Conservation (phyloP, 2,113 vertebrate species). For the Zosterops hypoxanthus region DNA sequence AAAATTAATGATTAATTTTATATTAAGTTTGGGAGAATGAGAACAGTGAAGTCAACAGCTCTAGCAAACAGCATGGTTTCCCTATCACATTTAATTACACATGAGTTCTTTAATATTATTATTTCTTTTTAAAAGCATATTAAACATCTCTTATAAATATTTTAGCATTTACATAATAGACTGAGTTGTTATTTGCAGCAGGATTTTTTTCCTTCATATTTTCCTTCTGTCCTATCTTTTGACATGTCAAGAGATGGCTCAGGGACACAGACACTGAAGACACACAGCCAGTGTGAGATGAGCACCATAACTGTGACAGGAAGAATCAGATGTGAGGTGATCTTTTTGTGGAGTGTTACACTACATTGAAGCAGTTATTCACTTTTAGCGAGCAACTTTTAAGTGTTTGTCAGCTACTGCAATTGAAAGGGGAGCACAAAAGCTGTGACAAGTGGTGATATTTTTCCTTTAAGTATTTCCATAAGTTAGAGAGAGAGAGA, state of each 20-base stretch:
- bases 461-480: conserved; percentile 8
- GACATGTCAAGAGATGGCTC: conserved; percentile 11
- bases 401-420: conserved; percentile 26
- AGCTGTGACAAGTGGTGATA: conserved; percentile 32
- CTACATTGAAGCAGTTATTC: conserved; percentile 9
- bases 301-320: background rate
- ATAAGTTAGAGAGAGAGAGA: background rate
- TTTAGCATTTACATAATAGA: conserved; percentile 52
- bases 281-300: background rate
- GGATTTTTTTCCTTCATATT: background rate
- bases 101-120: conserved; percentile 64
- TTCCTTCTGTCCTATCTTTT: conserved; percentile 12
- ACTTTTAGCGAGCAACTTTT: background rate
- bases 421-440: conserved; percentile 36
- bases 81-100: conserved; percentile 74
- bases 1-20: conserved; percentile 77
- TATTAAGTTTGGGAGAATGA: conserved; percentile 68
- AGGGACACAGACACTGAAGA: background rate
- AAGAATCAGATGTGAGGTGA: conserved; percentile 49
- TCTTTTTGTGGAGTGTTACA: background rate
- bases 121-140: conserved; percentile 22
- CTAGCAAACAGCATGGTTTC: conserved; percentile 72
- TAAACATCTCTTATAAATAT: conserved; percentile 65
- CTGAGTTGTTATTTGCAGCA: conserved; percentile 12
- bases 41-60: conserved; percentile 58